Evolutionary conservation across 2,888 invertebrate genomes (phyloP).

Genomic region (Drosophila demipolita): DNA sequence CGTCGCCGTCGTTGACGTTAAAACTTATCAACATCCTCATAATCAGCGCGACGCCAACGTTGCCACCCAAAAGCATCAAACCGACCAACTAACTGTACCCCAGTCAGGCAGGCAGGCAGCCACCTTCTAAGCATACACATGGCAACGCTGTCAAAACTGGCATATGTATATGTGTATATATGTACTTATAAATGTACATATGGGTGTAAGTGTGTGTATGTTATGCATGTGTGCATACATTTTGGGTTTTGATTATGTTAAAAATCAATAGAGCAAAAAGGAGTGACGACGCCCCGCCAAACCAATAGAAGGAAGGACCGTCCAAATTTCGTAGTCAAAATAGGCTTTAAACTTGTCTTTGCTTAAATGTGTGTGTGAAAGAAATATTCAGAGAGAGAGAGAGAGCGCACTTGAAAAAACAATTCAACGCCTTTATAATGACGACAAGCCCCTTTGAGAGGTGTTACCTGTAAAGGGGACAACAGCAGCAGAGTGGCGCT

Average conservation of each 20-base stretch:
- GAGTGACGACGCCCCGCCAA: slow-evolving; percentile 67
- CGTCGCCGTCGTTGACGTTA: slow-evolving; percentile 47
- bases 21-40: slow-evolving; percentile 82
- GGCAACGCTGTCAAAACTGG: slow-evolving; percentile 59
- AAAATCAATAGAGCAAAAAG: slow-evolving; percentile 84
- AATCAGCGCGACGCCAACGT: slow-evolving; percentile 73
- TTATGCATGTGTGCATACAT: slow-evolving; percentile 66
- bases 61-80: slow-evolving; percentile 50
- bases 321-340: slow-evolving; percentile 34
- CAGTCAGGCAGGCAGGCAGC: slow-evolving; percentile 26
- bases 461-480: slow-evolving; percentile 46
- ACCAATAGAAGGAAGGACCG: slow-evolving; percentile 13
- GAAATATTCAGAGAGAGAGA: slow-evolving; percentile 1
- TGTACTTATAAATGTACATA: slow-evolving; percentile 17
- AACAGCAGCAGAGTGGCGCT: slow-evolving; percentile 41
- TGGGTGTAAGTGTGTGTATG: slow-evolving; percentile 23
- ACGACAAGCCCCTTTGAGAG: slow-evolving; percentile 57
- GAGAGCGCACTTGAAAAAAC: slow-evolving; percentile 27
- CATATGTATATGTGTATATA: slow-evolving; percentile 12
- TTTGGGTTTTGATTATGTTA: slow-evolving; percentile 82
- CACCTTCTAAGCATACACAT: slow-evolving; percentile 56
- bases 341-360: slow-evolving; percentile 45
- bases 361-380: slow-evolving; percentile 11
- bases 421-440: slow-evolving; percentile 63
- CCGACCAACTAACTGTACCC: slow-evolving; percentile 14